Conservation (phyloP, 1,140 invertebrate species). For the Ceratina japonica region DNA sequence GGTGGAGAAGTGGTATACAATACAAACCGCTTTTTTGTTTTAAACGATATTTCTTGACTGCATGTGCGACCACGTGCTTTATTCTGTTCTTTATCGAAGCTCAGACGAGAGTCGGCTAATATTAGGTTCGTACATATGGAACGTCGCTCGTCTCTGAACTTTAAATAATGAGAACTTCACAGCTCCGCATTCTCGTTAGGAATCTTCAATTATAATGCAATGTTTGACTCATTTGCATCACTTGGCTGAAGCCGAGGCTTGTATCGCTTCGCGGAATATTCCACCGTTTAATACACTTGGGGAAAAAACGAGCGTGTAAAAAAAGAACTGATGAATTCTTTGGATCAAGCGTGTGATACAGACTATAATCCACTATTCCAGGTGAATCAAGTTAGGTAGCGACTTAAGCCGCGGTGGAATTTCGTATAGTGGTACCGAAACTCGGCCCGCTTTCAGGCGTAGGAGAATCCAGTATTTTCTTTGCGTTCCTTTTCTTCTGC, state of each 20-base stretch:
- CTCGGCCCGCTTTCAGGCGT: conserved; percentile 21
- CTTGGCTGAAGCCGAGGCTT: no score
- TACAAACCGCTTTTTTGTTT: background rate
- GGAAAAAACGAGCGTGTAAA: no score
- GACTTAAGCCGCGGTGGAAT: conserved; percentile 40
- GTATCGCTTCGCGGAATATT: no score
- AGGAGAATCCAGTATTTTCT: conserved; percentile 48
- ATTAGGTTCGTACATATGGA: background rate
- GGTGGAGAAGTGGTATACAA: background rate
- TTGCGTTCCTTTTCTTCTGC: conserved; percentile 53
- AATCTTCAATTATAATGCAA: no score
- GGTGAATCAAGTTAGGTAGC: conserved; percentile 9
- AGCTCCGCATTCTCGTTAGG: no score
- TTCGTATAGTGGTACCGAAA: conserved; percentile 27
- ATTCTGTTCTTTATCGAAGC: background rate
- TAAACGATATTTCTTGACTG: background rate
- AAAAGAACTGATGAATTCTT: no score
- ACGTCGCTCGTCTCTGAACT: no score
- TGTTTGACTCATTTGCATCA: no score
- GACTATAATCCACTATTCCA: no score
- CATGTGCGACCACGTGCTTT: background rate
- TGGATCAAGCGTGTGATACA: no score
- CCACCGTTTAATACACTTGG: no score
- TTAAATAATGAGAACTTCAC: no score
- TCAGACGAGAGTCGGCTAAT: conserved; percentile 8